A percentile compares a stretch with the other conserved stretches of the same genome.
These are phyloP conservation scores for Amiota communis DNA, from an alignment of 2,888 invertebrate genomes.

Conservation along the genomic window DNA sequence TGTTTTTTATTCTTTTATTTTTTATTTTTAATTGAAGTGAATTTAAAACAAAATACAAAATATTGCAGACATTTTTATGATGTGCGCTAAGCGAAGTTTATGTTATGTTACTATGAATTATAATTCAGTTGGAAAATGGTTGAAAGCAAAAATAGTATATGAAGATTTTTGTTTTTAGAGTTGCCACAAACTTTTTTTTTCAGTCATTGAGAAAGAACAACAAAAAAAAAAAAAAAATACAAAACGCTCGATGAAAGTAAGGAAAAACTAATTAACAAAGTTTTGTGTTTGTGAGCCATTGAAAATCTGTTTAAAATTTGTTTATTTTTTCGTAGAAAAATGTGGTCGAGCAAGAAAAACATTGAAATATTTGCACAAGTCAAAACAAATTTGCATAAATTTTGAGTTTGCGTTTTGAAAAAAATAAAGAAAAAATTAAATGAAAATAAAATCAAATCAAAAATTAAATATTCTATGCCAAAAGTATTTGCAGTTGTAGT, in stretches of 20 bases:
- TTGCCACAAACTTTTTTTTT: no score
- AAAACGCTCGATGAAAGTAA: background rate
- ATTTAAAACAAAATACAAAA: background rate
- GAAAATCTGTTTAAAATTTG: background rate
- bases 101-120: background rate
- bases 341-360: no score
- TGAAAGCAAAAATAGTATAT: background rate
- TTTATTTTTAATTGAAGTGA: background rate
- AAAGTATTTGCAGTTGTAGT: background rate
- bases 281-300: background rate
- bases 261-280: slow-evolving; percentile 16
- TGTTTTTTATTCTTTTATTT: background rate
- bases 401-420: background rate
- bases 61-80: no score
- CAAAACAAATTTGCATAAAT: slow-evolving; percentile 22
- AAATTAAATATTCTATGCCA: no score
- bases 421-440: background rate
- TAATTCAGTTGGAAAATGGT: slow-evolving; percentile 10
- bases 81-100: no score
- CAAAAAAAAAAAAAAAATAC: no score
- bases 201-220: background rate
- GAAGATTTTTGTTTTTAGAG: no score
- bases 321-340: background rate
- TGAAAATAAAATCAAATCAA: background rate
- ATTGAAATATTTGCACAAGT: slow-evolving; percentile 18